Conservation (phyloP, 2,113 vertebrate genomes). For the Hypanus sabinus region DNA sequence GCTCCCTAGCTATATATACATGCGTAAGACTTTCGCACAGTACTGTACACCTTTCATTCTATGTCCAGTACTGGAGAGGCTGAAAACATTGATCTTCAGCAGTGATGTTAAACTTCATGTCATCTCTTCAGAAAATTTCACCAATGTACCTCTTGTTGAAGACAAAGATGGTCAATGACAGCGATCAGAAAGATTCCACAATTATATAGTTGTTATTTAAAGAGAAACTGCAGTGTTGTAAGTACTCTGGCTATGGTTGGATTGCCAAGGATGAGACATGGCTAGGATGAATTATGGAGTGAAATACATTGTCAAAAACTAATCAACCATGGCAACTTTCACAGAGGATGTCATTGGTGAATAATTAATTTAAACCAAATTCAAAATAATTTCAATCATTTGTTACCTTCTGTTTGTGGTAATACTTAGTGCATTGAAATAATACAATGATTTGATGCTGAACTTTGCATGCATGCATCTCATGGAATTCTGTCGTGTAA, state of each 20-base stretch:
- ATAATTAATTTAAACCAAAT: background rate
- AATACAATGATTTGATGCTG: background rate
- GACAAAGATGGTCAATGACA: background rate
- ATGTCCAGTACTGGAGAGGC: background rate
- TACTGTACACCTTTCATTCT: background rate
- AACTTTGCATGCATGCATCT: background rate
- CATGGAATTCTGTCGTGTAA: background rate
- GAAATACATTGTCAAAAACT: background rate
- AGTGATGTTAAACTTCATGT: background rate
- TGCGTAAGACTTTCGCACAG: no score
- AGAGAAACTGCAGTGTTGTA: background rate
- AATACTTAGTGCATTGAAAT: background rate
- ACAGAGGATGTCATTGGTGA: no score
- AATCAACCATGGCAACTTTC: no score
- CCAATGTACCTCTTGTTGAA: background rate
- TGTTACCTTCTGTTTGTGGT: background rate
- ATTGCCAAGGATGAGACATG: background rate
- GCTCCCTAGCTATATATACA: no score
- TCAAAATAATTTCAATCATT: background rate
- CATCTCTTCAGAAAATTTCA: background rate
- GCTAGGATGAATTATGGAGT: background rate
- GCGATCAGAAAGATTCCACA: background rate
- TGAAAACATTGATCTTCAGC: background rate
- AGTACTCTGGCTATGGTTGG: background rate
- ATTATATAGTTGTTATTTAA: background rate